Evolutionary conservation across 2,797 vertebrate species (phyloP).

Genomic region (Peromyscus nudipes): DNA sequence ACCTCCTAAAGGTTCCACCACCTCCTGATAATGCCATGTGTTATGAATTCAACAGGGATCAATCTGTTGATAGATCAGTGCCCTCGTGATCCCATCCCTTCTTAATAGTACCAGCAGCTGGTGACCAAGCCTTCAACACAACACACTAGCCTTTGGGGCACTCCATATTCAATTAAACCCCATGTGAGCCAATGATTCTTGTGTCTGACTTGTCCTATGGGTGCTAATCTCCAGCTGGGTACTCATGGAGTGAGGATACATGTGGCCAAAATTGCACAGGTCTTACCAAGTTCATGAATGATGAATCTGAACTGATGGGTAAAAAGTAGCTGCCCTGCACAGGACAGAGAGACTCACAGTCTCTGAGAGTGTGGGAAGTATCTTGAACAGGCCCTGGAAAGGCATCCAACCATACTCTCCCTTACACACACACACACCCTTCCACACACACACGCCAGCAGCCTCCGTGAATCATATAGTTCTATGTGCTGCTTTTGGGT

Average conservation of each 20-base stretch:
- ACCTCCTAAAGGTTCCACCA: not conserved
- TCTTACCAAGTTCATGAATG: not conserved
- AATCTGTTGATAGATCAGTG: not conserved
- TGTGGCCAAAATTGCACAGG: not conserved
- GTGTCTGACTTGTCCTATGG: not conserved
- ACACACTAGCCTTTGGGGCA: not conserved
- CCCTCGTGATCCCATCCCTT: not conserved
- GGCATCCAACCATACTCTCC: fast-evolving
- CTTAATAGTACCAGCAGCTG: not conserved
- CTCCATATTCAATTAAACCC: not conserved
- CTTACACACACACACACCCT: not conserved
- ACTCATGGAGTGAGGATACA: no score
- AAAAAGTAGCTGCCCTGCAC: not conserved
- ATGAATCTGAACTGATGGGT: not conserved
- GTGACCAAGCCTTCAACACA: not conserved
- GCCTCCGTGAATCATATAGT: fast-evolving
- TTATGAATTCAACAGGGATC: not conserved
- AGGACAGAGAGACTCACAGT: not conserved
- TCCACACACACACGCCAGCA: not conserved
- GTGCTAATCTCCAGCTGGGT: not conserved
- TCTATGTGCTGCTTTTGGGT: fast-evolving
- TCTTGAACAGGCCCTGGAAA: not conserved
- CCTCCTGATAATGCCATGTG: not conserved
- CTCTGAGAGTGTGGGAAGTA: not conserved
- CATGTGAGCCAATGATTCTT: not conserved